phyloP scores from a whole-genome alignment of 2,797 vertebrate species.

The Florisuga fusca region DNA sequence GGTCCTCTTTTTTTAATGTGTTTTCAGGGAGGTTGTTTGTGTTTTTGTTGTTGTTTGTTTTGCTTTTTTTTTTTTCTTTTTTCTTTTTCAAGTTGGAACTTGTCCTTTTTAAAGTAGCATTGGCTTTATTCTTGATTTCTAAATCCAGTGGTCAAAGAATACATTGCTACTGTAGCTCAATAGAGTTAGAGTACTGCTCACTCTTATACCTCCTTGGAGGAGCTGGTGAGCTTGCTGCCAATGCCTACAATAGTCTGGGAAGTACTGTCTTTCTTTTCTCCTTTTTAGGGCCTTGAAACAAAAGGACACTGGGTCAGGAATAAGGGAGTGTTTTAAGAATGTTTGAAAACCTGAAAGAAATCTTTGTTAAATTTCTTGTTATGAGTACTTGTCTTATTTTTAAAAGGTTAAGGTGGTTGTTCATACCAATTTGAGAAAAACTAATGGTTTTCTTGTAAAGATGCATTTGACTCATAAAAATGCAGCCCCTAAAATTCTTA shows the following conservation, averaged over 20 bases:
- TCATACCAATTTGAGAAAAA: constrained; percentile 15
- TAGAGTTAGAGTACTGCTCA: neutral
- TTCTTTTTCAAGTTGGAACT: neutral
- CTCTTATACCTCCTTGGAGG: neutral
- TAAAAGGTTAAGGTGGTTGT: constrained; percentile 23
- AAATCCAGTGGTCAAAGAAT: neutral
- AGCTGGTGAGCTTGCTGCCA: constrained; percentile 1
- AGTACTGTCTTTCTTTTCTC: neutral
- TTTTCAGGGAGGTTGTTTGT: no score
- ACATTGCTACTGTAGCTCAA: neutral
- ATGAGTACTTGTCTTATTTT: constrained; percentile 36
- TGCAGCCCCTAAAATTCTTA: neutral
- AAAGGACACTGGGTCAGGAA: neutral
- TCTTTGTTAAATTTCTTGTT: constrained; percentile 8
- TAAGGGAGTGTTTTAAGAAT: constrained; percentile 26
- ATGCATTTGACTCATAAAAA: constrained; percentile 45
- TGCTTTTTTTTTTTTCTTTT: neutral
- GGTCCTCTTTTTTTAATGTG: neutral
- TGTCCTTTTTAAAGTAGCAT: constrained; percentile 13
- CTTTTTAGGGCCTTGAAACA: constrained; percentile 16
- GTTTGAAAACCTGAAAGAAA: constrained; percentile 38
- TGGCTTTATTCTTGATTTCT: constrained; percentile 27
- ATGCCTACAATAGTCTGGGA: neutral
- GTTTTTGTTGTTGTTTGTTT: no score
- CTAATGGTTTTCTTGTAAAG: neutral